Percentiles rank a stretch among this genome's conserved stretches.
phyloP scores from a whole-genome alignment of 1,140 invertebrate species.

The Tetraneura akinire region DNA sequence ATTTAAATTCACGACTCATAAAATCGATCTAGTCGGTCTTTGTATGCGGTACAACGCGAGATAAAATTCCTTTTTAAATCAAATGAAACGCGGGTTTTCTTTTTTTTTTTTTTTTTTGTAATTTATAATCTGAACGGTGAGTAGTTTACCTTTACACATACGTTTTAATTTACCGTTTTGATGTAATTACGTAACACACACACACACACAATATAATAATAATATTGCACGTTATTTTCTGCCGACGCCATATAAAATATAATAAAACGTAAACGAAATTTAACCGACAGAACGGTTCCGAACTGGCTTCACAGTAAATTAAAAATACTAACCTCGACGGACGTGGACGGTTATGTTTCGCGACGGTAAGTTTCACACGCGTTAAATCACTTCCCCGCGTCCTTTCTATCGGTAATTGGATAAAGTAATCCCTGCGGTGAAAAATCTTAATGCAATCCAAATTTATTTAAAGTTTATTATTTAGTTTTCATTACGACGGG shows the following conservation, averaged over 20 bases:
- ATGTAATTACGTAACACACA: neutral
- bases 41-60: no score
- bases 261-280: neutral
- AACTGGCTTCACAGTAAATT: neutral
- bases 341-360: neutral
- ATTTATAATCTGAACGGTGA: neutral
- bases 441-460: neutral
- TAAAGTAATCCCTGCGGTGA: neutral
- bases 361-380: neutral
- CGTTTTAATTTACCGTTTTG: neutral
- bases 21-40: no score
- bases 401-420: neutral
- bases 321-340: slow-evolving; percentile 8
- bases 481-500: no score
- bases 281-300: neutral
- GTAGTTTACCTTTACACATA: no score
- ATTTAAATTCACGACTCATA: no score
- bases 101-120: no score
- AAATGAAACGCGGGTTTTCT: neutral
- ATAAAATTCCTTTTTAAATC: neutral
- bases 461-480: neutral
- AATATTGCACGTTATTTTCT: neutral
- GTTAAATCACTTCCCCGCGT: slow-evolving; percentile 25
- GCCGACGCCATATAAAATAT: neutral
- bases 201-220: no score